Evolutionary conservation across 2,113 vertebrate species (phyloP).

Genomic region (Pachycephala philippinensis): DNA sequence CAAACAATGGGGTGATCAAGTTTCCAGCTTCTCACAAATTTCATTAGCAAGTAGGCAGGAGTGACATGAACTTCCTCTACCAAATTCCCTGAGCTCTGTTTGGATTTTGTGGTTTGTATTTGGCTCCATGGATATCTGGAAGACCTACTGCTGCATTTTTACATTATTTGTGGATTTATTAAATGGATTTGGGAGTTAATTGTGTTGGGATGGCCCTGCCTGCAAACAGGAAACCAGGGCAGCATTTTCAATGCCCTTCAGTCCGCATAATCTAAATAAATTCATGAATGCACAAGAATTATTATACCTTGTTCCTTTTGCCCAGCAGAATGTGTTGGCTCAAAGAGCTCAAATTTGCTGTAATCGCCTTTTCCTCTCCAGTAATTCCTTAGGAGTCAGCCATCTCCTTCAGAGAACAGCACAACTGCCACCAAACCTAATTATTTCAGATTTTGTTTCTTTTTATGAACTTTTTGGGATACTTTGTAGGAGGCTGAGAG

Average conservation of each 20-base stretch:
- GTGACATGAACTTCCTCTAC: not conserved
- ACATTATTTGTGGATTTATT: not conserved
- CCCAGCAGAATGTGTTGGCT: conserved; percentile 26
- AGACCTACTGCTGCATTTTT: not conserved
- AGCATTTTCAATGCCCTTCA: conserved; percentile 25
- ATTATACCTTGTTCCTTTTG: not conserved
- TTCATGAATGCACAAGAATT: conserved; percentile 29
- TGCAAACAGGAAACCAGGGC: conserved; percentile 32
- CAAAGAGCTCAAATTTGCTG: not conserved
- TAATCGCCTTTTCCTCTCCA: conserved; percentile 40
- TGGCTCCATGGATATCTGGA: not conserved
- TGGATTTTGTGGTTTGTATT: not conserved
- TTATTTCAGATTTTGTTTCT: not conserved
- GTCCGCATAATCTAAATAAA: conserved; percentile 3
- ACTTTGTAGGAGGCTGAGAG: not conserved
- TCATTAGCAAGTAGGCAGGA: not conserved
- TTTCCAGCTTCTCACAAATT: not conserved
- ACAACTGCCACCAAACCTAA: not conserved
- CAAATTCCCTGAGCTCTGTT: not conserved
- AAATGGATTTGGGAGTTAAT: conserved; percentile 55
- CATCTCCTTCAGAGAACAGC: not conserved
- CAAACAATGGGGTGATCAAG: not conserved
- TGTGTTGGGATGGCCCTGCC: conserved; percentile 29
- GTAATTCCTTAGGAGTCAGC: not conserved
- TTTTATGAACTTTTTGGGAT: not conserved